Evolutionary conservation across 2,888 invertebrate genomes (phyloP), one percentile per base, ranked within the genome.

Genomic region (Eurois occulta): DNA sequence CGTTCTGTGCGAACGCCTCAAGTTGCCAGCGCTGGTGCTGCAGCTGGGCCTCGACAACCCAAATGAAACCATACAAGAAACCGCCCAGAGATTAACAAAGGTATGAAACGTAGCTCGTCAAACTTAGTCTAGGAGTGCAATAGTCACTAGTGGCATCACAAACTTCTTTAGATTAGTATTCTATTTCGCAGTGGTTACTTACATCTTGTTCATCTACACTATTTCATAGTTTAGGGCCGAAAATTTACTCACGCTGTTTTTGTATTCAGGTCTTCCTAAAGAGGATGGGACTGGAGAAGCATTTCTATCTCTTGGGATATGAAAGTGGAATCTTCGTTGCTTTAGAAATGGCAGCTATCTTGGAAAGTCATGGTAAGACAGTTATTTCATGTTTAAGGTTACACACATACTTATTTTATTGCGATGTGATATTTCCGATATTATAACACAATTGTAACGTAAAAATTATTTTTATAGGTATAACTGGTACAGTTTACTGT

Each of bases 401-500:
- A n/a, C n/a, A n/a, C n/a, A n/a, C n/a, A n/a, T n/a, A n/a, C n/a
- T n/a, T n/a, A n/a, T n/a, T n/a, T n/a, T n/a, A n/a, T n/a, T n/a
- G n/a, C n/a, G n/a, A n/a, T n/a, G n/a, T n/a, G n/a, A n/a, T n/a
- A n/a, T n/a, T n/a, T n/a, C n/a, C n/a, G n/a, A n/a, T n/a, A n/a
- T n/a, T 48, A 32, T 18, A 62, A n/a, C 13, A 18, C 1, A 46
- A 55, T 55, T 55, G 11, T 55, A 64, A 72, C 18, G 28, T 32
- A 13, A 24, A 48, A 55, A 32, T 2, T 83, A 7, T 43, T 67
- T 35, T 81, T 83, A 70, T 52, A 90, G 94, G 94, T 77, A 75
- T 91, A 13, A 90, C 80, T 4, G 95, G 95, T 7, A 94, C 92
- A 1, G 89, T 95, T 4, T 95, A 91, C 80, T 94, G 93, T 72